Evolutionary conservation across 2,797 vertebrate genomes (phyloP), one percentile per base, ranked within the genome.

Genomic region (Echiichthys vipera): DNA sequence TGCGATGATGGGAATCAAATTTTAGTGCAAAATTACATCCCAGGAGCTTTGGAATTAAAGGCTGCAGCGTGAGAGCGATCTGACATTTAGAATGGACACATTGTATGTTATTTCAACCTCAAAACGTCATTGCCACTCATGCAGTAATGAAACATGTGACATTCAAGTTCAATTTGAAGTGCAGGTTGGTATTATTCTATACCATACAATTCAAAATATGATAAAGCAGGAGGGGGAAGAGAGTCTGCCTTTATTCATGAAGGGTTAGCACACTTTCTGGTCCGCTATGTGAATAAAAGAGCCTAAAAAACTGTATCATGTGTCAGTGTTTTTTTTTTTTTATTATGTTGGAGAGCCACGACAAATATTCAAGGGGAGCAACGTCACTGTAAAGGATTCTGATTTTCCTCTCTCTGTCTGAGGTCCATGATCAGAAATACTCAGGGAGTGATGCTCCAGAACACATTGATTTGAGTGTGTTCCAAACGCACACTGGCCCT

Each of bases 401-500:
- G 34, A 61, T 78, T 80, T 61, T 40, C 59, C 81, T 76, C n/a
- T 72, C 86, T 88, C 85, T 79, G 89, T 85, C 86, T 86, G 86
- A 89, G 86, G 86, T 91, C 93, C 94, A 93, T 82, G 91, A 91
- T 95, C 93, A 92, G 92, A 93, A 92, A 94, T 91, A 93, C 95
- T 95, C 92, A 89, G 89, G 93, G 93, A 96, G 93, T 90, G 93
- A 90, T n/a, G n/a, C n/a, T n/a, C n/a, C n/a, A 91, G 95, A 96
- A 94, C 95, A 96, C 96, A 96, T 96, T 96, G 96, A 97, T 97
- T 96, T 93, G 93, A 94, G 94, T 93, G 93, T 94, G 95, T 94
- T 96, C 94, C 92, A 94, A 95, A 95, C 93, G 88, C 94, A 96
- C 95, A 95, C 95, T 94, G 96, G 95, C 96, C 96, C 95, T 95